These are phyloP conservation scores for Gallinago stenura DNA, from an alignment of 2,797 vertebrate genomes.

Conservation along the genomic window DNA sequence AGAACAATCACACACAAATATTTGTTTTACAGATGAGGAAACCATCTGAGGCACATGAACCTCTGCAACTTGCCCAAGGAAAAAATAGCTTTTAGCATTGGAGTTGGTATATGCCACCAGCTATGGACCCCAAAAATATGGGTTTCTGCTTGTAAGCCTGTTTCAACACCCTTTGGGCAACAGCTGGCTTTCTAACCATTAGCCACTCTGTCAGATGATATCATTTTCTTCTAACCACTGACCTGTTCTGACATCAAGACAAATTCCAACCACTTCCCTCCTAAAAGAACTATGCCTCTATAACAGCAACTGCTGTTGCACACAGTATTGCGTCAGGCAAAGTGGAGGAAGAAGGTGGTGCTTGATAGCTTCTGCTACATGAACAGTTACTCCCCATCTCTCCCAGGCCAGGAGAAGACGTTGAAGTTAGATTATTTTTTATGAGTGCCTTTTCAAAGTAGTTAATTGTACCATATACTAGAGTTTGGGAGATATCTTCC, in stretches of 20 bases:
- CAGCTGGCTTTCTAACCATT: background rate
- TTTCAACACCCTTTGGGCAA: background rate
- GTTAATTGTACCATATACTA: background rate
- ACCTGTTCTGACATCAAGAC: background rate
- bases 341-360: background rate
- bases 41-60: background rate
- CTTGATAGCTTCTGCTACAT: background rate
- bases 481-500: background rate
- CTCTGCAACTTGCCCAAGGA: background rate
- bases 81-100: background rate
- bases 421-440: background rate
- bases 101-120: background rate
- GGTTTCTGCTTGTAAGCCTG: background rate
- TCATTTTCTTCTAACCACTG: background rate
- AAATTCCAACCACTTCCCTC: background rate
- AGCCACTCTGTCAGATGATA: background rate
- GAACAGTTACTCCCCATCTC: background rate
- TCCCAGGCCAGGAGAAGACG: background rate
- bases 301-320: background rate
- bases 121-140: rapidly evolving
- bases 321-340: background rate
- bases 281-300: background rate
- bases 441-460: background rate
- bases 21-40: background rate
- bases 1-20: background rate